These are phyloP conservation scores for Dendrolimus houi DNA, from an alignment of 2,888 invertebrate genomes.

Conservation along the genomic window DNA sequence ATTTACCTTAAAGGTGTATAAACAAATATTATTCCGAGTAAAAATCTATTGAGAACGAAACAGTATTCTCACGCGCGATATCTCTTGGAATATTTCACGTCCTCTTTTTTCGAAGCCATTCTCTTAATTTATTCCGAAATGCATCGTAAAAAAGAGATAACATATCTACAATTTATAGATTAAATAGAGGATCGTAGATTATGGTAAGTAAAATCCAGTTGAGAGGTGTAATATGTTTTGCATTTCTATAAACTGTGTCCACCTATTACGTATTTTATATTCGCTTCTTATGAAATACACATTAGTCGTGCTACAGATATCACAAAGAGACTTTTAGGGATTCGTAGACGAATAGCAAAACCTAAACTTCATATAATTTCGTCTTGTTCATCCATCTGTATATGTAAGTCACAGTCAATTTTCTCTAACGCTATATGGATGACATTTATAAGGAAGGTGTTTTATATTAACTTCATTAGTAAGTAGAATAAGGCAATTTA, in stretches of 20 bases:
- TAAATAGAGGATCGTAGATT: slow-evolving; percentile 29
- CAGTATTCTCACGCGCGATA: slow-evolving; percentile 21
- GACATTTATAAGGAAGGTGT: too few relatives aligned
- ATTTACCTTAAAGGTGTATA: too few relatives aligned
- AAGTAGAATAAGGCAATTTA: too few relatives aligned
- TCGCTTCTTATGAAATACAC: not conserved
- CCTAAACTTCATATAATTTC: too few relatives aligned
- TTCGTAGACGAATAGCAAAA: slow-evolving; percentile 19
- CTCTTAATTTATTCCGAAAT: slow-evolving; percentile 38
- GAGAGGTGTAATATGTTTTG: slow-evolving; percentile 2
- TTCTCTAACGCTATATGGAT: too few relatives aligned
- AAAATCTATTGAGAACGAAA: not conserved
- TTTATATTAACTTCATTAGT: too few relatives aligned
- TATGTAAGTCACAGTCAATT: too few relatives aligned
- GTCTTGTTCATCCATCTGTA: too few relatives aligned
- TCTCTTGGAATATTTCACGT: slow-evolving; percentile 18
- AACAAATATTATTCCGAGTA: not conserved
- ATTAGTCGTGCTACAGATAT: not conserved
- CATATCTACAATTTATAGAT: slow-evolving; percentile 44
- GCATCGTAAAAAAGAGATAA: slow-evolving; percentile 35
- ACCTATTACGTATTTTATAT: slow-evolving; percentile 16
- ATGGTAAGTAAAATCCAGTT: slow-evolving; percentile 30
- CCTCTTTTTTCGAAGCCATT: slow-evolving; percentile 23
- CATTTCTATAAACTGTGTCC: not conserved
- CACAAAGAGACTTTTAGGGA: slow-evolving; percentile 2